These are phyloP conservation scores for Crocallis elinguaria DNA, from an alignment of 2,888 invertebrate species.

Conservation along the genomic window DNA sequence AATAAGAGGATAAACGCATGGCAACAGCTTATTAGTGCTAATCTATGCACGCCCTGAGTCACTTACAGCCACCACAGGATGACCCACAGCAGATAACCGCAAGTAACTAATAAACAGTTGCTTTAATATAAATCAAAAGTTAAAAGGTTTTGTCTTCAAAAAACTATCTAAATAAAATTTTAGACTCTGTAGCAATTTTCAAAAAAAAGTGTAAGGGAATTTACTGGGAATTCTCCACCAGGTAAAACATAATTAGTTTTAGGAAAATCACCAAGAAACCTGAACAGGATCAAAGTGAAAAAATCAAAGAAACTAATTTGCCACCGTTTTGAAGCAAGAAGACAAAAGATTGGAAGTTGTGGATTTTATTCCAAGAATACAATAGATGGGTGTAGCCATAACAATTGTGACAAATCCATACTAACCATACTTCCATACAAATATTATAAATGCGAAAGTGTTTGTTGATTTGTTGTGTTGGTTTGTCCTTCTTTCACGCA, in stretches of 20 bases:
- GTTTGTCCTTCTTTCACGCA: no score
- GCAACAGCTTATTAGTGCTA: neutral
- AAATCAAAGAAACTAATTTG: constrained; percentile 65
- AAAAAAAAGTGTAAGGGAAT: neutral
- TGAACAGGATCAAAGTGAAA: constrained; percentile 62
- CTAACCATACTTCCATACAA: no score
- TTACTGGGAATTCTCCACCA: neutral
- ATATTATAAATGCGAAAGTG: no score
- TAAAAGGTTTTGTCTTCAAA: neutral
- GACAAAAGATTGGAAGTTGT: constrained; percentile 47
- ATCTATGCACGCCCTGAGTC: neutral
- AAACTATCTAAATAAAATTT: no score
- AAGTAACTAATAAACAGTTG: neutral
- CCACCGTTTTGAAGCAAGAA: constrained; percentile 53
- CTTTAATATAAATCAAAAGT: neutral
- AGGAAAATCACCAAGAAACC: constrained; percentile 32
- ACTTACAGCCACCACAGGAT: neutral
- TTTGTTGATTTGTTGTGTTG: no score
- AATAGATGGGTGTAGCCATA: constrained; percentile 39
- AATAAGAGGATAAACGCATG: neutral
- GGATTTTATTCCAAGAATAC: constrained; percentile 62
- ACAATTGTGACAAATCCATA: constrained; percentile 11
- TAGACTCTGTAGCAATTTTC: neutral
- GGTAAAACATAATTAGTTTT: neutral
- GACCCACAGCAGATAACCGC: neutral